A percentile compares a stretch with the other conserved stretches of the same genome.
These are phyloP conservation scores for Ernsta delagoae DNA, from an alignment of 2,888 invertebrate species.

Conservation along the genomic window DNA sequence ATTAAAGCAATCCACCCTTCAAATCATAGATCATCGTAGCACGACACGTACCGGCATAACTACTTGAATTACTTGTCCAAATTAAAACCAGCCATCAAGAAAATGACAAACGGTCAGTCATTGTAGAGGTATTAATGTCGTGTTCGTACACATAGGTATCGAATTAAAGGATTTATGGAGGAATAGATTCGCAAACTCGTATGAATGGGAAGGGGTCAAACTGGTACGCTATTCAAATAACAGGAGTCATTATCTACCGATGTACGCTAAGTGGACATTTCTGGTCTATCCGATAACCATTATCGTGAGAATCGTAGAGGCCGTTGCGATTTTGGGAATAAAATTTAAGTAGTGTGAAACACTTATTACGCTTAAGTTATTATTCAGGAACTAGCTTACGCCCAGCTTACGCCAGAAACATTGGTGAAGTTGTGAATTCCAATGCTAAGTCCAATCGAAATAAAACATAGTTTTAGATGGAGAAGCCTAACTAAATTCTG, in stretches of 20 bases:
- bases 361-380: too few relatives aligned
- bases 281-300: conserved; percentile 39
- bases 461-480: too few relatives aligned
- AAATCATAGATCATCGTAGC: conserved; percentile 55
- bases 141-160: conserved; percentile 59
- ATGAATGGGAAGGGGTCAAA: conserved; percentile 49
- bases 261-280: conserved; percentile 38
- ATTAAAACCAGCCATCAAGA: conserved; percentile 53
- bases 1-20: conserved; percentile 24
- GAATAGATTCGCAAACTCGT: conserved; percentile 51
- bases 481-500: too few relatives aligned
- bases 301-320: conserved; percentile 43
- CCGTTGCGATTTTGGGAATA: conserved; percentile 40
- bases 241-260: conserved; percentile 45
- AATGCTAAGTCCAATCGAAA: too few relatives aligned
- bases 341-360: too few relatives aligned
- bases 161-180: conserved; percentile 58
- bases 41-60: not conserved
- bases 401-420: too few relatives aligned
- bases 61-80: conserved; percentile 44
- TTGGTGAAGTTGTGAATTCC: too few relatives aligned
- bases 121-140: conserved; percentile 65
- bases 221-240: conserved; percentile 40
- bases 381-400: too few relatives aligned
- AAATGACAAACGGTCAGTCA: conserved; percentile 69